A percentile compares a stretch with the other conserved stretches of the same genome.
Evolutionary conservation across 1,140 invertebrate species (phyloP).

Genomic region (Sesamia nonagrioides): DNA sequence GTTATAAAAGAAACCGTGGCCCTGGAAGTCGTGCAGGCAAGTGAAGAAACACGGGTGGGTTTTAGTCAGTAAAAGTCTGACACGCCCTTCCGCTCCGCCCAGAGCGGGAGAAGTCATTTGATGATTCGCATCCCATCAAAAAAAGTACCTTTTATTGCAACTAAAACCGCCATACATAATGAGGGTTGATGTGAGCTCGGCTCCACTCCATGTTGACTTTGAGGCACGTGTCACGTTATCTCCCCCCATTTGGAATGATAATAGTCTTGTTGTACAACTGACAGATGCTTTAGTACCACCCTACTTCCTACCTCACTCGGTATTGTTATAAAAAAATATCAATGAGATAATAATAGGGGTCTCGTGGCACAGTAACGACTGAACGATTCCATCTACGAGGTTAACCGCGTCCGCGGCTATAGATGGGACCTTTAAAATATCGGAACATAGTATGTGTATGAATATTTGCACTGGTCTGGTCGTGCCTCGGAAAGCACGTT

Average conservation of each 20-base stretch:
- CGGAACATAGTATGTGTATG: too few species aligned
- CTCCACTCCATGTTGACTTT: not conserved
- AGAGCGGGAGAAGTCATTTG: too few species aligned
- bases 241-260: slow-evolving; percentile 18
- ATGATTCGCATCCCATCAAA: too few species aligned
- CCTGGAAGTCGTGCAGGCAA: too few species aligned
- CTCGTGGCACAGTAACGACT: not conserved
- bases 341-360: not conserved
- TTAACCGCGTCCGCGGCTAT: too few species aligned
- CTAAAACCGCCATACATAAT: not conserved
- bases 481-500: too few species aligned
- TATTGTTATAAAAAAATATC: slow-evolving; percentile 9
- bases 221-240: slow-evolving; percentile 27
- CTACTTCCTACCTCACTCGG: slow-evolving; percentile 10
- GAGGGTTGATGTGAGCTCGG: not conserved
- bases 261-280: slow-evolving; percentile 22
- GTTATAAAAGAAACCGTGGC: too few species aligned
- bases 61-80: too few species aligned
- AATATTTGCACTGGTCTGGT: too few species aligned
- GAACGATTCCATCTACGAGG: not conserved
- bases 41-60: too few species aligned
- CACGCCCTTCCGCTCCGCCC: too few species aligned
- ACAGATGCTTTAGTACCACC: slow-evolving; percentile 29
- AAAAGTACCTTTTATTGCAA: not conserved
- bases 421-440: too few species aligned